A percentile compares a stretch with the other conserved stretches of the same genome.
phyloP scores from a whole-genome alignment of 2,797 vertebrate genomes.

The Tadarida brasiliensis region DNA sequence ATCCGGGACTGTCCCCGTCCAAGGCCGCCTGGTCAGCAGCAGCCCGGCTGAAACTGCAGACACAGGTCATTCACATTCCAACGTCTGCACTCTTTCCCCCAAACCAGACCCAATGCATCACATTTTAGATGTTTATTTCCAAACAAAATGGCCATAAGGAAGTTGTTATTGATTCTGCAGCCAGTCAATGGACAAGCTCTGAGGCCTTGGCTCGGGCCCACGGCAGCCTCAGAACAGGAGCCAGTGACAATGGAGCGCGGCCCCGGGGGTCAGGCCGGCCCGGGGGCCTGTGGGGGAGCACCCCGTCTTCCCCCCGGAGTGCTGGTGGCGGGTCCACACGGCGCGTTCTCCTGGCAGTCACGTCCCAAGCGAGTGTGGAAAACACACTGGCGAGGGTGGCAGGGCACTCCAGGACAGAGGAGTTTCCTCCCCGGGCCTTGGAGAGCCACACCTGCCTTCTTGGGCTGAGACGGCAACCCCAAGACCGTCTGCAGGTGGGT shows the following conservation, averaged over 20 bases:
- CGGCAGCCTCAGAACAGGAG: rapidly evolving
- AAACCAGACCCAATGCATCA: background rate
- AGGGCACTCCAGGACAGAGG: background rate
- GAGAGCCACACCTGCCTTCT: background rate
- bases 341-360: rapidly evolving
- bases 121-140: slow-evolving; percentile 19
- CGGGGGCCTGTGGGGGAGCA: rapidly evolving
- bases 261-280: rapidly evolving
- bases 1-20: background rate
- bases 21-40: background rate
- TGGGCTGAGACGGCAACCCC: background rate
- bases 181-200: background rate
- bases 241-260: rapidly evolving
- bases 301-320: rapidly evolving
- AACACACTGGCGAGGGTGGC: rapidly evolving
- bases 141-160: background rate
- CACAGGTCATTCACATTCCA: background rate
- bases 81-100: background rate
- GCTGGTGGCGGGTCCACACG: too few species aligned
- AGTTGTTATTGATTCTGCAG: background rate
- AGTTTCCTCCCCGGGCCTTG: background rate
- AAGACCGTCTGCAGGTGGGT: background rate
- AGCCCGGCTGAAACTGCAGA: background rate
- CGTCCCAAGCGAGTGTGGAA: background rate
- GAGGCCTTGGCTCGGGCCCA: background rate